These are phyloP conservation scores for Atrichornis clamosus DNA, from an alignment of 2,113 vertebrate genomes.

Conservation along the genomic window DNA sequence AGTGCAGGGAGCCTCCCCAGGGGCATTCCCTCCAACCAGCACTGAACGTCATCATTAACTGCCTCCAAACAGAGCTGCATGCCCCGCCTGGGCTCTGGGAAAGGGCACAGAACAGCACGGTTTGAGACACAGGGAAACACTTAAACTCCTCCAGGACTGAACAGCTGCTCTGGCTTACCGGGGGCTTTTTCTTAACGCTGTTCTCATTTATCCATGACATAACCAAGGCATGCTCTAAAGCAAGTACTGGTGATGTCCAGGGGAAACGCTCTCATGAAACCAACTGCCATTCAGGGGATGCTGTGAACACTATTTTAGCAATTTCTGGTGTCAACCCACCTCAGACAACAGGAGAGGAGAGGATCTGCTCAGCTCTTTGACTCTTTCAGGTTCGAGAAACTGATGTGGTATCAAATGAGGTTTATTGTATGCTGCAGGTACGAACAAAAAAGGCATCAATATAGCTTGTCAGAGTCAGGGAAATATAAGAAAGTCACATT, in stretches of 20 bases:
- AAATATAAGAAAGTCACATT: neutral
- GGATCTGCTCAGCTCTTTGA: constrained; percentile 73
- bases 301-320: neutral
- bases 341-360: constrained; percentile 70
- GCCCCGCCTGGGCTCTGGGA: neutral
- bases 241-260: neutral
- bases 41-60: constrained; percentile 26
- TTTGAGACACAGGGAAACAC: neutral
- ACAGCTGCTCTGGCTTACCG: neutral
- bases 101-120: neutral
- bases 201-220: neutral
- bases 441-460: neutral
- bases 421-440: constrained; percentile 64
- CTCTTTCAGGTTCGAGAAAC: constrained; percentile 64
- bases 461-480: neutral
- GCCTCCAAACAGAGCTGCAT: neutral
- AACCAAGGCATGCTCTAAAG: neutral
- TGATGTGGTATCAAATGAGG: constrained; percentile 54
- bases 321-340: constrained; percentile 43
- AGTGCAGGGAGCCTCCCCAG: constrained; percentile 20
- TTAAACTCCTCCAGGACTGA: neutral
- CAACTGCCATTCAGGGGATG: neutral
- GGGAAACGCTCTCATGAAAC: neutral
- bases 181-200: neutral
- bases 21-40: neutral